Conservation (phyloP, 2,113 vertebrate genomes). For the Sprattus sprattus region DNA sequence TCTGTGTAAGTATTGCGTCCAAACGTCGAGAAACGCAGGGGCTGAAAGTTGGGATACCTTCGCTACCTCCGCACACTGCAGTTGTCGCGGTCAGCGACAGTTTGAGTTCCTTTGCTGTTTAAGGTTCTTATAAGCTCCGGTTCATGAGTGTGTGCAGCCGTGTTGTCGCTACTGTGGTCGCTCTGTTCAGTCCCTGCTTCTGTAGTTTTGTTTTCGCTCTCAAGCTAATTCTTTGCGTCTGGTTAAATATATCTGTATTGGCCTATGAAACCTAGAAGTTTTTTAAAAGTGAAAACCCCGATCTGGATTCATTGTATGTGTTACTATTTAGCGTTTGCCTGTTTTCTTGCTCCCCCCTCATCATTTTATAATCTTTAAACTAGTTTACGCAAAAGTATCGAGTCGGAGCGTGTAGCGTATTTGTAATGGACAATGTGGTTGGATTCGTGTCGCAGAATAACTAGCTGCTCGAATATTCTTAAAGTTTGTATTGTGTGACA, state of each 20-base stretch:
- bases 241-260: neutral
- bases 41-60: constrained; percentile 67
- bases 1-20: constrained; percentile 65
- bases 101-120: constrained; percentile 68
- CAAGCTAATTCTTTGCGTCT: neutral
- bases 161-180: neutral
- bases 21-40: constrained; percentile 38
- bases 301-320: neutral
- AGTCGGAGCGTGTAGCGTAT: neutral
- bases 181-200: neutral
- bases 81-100: constrained; percentile 54
- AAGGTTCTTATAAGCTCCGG: constrained; percentile 56
- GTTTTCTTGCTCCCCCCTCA: neutral
- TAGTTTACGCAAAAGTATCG: neutral
- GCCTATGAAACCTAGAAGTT: neutral
- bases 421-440: neutral
- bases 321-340: neutral
- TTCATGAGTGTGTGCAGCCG: constrained; percentile 9
- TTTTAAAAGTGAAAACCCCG: neutral
- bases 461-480: neutral
- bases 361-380: neutral
- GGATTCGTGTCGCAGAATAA: neutral
- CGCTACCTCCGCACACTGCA: constrained; percentile 59
- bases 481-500: neutral
- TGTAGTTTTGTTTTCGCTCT: neutral